Evolutionary conservation across 1,140 invertebrate species (phyloP), one percentile per base, ranked within the genome.

Genomic region (Aphidius gifuensis): DNA sequence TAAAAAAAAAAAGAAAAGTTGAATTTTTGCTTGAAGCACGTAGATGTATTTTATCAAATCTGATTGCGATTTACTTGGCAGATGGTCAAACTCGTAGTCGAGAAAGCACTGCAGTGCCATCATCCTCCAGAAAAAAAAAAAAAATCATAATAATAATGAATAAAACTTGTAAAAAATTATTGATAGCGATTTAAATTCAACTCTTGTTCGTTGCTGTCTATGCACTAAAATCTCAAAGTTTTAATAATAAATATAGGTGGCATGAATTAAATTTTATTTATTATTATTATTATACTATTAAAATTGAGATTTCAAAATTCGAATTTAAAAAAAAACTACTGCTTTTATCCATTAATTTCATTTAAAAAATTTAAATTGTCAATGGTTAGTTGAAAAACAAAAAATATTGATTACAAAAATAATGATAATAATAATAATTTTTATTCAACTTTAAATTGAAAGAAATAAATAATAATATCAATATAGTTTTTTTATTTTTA

Each of bases 41-140:
- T 62, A 58, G 44, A 32, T 32, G 23, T 32, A 32, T 32, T 32
- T 62, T 62, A 62, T 62, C 46, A 55, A 57, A 62, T 62, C 54
- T 62, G 61, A 62, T 62, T 62, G 61, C 11, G 54, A 62, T 62
- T 62, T 62, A 57, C 54, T 62, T 62, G 61, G 54, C 61, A 62
- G 55, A 55, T 43, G 61, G 54, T 57, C 61, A 62, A 62, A 62
- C 40, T 46, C 55, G 57, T 62, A 58, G 6, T 40, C 21, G 47
- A 8, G 6, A 58, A 9, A 44, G 40, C 56, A 46, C 40, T 42
- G 45, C 11, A 38, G 32, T 47, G 45, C 32, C 47, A 32, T 48
- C 9, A 23, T 47, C 45, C 39, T 43, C 49, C 38, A 59, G 11
- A 9, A n/a, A 16, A 16, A 9, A n/a, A 9, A n/a, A 50, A 42